Conservation (phyloP, 2,113 vertebrate genomes). For the Ochotona princeps region DNA sequence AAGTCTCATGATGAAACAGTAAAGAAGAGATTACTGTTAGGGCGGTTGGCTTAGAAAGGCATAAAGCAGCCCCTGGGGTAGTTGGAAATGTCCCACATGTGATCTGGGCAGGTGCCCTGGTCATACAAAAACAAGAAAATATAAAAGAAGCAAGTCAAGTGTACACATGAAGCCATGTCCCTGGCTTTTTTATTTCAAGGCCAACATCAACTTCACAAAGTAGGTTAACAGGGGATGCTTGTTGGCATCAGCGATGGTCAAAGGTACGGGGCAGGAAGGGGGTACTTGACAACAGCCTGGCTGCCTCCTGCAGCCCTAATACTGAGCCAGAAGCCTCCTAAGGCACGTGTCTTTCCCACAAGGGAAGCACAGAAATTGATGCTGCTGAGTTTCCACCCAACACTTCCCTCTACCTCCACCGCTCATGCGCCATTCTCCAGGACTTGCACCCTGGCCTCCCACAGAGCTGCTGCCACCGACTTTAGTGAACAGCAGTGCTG, state of each 20-base stretch:
- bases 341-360: background rate
- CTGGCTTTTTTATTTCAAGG: background rate
- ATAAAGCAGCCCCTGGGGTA: background rate
- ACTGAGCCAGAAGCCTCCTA: background rate
- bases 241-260: background rate
- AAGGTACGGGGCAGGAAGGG: background rate
- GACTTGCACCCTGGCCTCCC: background rate
- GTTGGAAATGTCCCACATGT: background rate
- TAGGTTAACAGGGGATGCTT: background rate
- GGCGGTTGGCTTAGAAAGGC: background rate
- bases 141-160: too few relatives aligned
- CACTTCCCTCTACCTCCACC: background rate
- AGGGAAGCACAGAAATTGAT: background rate
- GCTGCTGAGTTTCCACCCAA: background rate
- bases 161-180: background rate
- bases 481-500: background rate
- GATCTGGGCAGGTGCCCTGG: background rate
- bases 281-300: too few relatives aligned
- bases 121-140: background rate
- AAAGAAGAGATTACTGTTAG: background rate
- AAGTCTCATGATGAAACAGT: background rate
- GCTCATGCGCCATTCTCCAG: background rate
- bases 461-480: background rate
- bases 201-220: background rate
- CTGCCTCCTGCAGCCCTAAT: background rate